A percentile compares a stretch with the other conserved stretches of the same genome.
phyloP scores from a whole-genome alignment of 2,888 invertebrate species.

The Gandaritis pyraliata region DNA sequence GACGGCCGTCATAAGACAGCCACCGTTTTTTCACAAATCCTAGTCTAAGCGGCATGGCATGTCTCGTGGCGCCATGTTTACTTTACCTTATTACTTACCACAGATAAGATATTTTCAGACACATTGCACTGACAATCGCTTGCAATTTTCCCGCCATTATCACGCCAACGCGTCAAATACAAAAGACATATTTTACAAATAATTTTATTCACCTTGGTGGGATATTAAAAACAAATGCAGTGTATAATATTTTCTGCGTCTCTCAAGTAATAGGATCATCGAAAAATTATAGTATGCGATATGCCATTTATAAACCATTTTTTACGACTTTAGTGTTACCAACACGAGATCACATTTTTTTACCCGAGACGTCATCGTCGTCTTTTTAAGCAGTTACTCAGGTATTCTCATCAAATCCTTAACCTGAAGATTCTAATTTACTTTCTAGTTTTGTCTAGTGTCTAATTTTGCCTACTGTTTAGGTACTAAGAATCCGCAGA shows the following conservation, averaged over 20 bases:
- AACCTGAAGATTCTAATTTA: neutral
- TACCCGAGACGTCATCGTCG: no score
- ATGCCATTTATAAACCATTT: no score
- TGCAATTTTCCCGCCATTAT: conserved; percentile 14
- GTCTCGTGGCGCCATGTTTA: conserved; percentile 17
- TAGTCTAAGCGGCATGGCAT: neutral
- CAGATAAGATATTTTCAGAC: conserved; percentile 15
- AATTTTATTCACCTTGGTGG: no score
- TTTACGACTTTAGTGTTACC: no score
- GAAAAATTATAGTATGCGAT: no score
- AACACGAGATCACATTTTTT: no score
- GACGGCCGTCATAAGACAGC: neutral
- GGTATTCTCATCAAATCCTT: no score
- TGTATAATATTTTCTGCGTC: no score
- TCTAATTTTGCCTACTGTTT: neutral
- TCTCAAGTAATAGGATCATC: no score
- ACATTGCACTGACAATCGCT: conserved; percentile 9
- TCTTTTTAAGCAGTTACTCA: no score
- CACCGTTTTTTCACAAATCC: neutral
- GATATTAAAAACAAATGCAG: no score
- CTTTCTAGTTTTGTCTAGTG: neutral
- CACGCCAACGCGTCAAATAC: conserved; percentile 11
- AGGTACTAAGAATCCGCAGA: conserved; percentile 7
- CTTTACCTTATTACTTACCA: conserved; percentile 9
- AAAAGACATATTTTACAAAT: neutral